Base-by-base conservation (phyloP, 2,888 invertebrate genomes). In the Sarcophaga variegata region DNA sequence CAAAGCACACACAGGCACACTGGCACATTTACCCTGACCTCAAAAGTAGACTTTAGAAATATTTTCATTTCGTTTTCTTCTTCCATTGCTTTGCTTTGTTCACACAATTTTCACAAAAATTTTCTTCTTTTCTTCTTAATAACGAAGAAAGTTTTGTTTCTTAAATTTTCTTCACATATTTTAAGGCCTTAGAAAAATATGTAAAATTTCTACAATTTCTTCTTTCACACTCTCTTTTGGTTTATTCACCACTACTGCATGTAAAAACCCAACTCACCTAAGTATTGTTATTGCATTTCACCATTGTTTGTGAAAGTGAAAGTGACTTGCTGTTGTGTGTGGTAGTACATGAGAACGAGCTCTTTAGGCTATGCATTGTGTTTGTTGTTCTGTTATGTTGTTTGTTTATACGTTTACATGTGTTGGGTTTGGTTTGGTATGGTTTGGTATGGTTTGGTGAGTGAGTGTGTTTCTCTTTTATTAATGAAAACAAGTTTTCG, bases 41-140 rank as follows among this genome's bases (percentile, higher is more conserved):
- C 66, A 72, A 83, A 84, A 84, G 81, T 87, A 87, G 78, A 76
- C 87, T 87, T 59, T 76, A 79, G 47, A 20, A 64, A 62, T 37
- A 67, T 70, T 79, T 79, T 75, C 67, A 72, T 81, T 75, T 10
- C 2, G 8, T 37, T 37, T 37, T 37, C 37, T 81, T 70, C 17
- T 14, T 27, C 20, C 14, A 66, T 75, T 49, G 72, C 27, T 80
- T 83, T 75, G 71, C 62, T 63, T 76, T 8, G 14, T 45, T 27
- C 10, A 17, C 6, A 60, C 12, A 37, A 37, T 37, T 37, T 37
- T 2, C 37, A 49, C 54, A 45, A 71, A 20, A 17, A 77, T 75
- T 84, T 83, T 84, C 71, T 47, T 22, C 22, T 49, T 66, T 74
- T 62, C 59, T 54, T 64, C 59, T 76, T 14, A 54, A 59, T 4